Evolutionary conservation across 2,797 vertebrate species (phyloP).

Genomic region (Eutrigla gurnardus): DNA sequence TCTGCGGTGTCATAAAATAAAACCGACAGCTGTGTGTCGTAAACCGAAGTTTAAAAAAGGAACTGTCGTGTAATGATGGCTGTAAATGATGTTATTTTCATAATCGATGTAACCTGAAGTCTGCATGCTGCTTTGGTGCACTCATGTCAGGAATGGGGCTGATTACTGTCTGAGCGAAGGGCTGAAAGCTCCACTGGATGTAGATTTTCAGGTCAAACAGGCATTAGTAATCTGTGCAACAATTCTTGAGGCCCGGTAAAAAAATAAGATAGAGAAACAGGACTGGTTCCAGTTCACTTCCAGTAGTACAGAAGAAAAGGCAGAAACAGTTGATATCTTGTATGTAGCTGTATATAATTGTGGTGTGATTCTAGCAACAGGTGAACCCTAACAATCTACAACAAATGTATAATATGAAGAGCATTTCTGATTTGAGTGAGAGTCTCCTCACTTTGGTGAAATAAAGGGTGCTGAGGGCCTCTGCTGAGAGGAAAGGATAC

Average conservation of each 20-base stretch:
- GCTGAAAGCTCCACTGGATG: background rate
- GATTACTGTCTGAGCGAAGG: background rate
- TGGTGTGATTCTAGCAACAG: background rate
- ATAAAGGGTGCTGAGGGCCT: background rate
- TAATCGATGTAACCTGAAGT: background rate
- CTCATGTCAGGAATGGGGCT: background rate
- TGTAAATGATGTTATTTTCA: background rate
- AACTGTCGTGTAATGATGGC: background rate
- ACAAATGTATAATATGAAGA: background rate
- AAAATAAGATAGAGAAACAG: background rate
- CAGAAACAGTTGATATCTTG: background rate
- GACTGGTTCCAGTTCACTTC: background rate
- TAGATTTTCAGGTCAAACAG: background rate
- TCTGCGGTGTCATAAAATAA: background rate
- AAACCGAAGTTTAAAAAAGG: too few species aligned
- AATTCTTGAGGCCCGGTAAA: background rate
- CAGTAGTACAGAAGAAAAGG: background rate
- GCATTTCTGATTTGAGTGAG: background rate
- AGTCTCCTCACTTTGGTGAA: conserved; percentile 5
- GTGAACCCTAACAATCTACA: background rate
- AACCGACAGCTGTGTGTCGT: background rate
- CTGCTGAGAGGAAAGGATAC: conserved; percentile 2
- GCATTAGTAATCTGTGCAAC: background rate
- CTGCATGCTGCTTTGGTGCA: background rate
- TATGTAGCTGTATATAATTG: background rate